phyloP scores from a whole-genome alignment of 2,113 vertebrate genomes.

The Chaetodon auriga region DNA sequence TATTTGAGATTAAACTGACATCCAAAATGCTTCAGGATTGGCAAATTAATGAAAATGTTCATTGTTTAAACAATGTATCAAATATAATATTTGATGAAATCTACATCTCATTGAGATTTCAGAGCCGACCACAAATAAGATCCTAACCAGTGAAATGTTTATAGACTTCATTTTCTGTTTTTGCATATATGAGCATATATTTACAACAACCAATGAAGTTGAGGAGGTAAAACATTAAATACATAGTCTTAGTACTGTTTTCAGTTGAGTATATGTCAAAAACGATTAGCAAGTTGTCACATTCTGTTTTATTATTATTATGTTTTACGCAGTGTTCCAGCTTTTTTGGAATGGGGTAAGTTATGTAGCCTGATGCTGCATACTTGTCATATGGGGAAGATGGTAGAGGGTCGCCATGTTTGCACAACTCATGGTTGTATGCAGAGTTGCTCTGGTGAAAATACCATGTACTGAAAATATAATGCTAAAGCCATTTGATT shows the following conservation, averaged over 20 bases:
- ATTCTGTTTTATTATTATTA: too few species aligned
- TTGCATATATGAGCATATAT: too few species aligned
- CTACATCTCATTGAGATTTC: background rate
- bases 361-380: background rate
- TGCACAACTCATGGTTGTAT: background rate
- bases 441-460: background rate
- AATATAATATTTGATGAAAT: background rate
- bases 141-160: background rate
- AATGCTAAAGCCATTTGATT: background rate
- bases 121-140: background rate
- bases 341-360: too few species aligned
- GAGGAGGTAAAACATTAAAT: too few species aligned
- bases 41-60: background rate
- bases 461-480: background rate
- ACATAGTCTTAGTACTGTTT: too few species aligned
- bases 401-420: too few species aligned
- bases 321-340: too few species aligned
- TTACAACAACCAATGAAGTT: too few species aligned
- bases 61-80: background rate
- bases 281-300: too few species aligned
- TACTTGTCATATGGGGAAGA: background rate
- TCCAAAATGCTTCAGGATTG: background rate
- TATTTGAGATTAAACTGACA: background rate
- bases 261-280: too few species aligned
- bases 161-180: background rate